phyloP scores from a whole-genome alignment of 1,140 invertebrate species.

The Drosophila parabipectinata region DNA sequence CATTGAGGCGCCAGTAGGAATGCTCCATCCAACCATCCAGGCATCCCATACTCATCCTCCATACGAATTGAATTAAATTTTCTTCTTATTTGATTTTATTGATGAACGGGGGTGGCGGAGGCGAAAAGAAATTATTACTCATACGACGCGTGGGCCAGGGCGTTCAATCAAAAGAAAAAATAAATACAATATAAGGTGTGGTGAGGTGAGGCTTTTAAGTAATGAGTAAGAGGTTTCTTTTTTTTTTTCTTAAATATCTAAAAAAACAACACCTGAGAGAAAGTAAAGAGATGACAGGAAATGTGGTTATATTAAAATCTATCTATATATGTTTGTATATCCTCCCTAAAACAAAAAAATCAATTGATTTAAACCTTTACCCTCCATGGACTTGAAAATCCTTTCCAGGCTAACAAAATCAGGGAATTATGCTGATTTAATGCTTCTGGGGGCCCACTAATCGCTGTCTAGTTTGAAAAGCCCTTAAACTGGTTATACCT shows the following conservation, averaged over 20 bases:
- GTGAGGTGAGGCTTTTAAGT: slow-evolving; percentile 40
- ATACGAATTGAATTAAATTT: slow-evolving; percentile 18
- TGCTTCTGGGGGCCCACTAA: slow-evolving; percentile 40
- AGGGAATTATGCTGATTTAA: slow-evolving; percentile 62
- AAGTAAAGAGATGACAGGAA: slow-evolving; percentile 20
- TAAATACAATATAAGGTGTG: neutral
- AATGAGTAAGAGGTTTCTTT: slow-evolving; percentile 26
- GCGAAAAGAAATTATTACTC: slow-evolving; percentile 15
- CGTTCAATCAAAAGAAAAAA: slow-evolving; percentile 31
- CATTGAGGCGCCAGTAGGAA: neutral
- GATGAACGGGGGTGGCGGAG: neutral
- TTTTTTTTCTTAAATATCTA: slow-evolving; percentile 29
- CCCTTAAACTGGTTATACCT: slow-evolving; percentile 8
- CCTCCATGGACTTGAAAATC: neutral
- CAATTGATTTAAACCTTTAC: neutral
- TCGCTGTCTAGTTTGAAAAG: slow-evolving; percentile 18
- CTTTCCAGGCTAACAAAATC: slow-evolving; percentile 41
- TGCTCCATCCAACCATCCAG: slow-evolving; percentile 1
- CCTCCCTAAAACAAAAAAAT: neutral
- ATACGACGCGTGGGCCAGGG: slow-evolving; percentile 6
- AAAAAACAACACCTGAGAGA: slow-evolving; percentile 2
- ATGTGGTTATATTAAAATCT: slow-evolving; percentile 27
- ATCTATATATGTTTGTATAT: neutral
- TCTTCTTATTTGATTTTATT: slow-evolving; percentile 21
- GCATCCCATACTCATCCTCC: too few relatives aligned